phyloP scores from a whole-genome alignment of 2,888 invertebrate species.

The Diplolepis rosae region DNA sequence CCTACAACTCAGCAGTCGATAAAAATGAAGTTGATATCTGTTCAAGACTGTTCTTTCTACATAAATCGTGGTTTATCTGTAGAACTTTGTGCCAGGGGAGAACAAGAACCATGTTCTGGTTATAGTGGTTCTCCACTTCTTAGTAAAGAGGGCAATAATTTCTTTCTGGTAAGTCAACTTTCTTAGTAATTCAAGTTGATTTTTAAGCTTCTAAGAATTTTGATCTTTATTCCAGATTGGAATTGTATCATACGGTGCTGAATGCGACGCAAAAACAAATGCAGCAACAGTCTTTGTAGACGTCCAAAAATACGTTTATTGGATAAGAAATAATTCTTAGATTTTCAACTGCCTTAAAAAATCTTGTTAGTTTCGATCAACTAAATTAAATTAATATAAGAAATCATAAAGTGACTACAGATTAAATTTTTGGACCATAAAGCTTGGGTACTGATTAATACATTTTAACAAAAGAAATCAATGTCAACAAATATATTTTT shows the following conservation, averaged over 20 bases:
- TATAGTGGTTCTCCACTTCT: constrained; percentile 86
- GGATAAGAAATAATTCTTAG: constrained; percentile 83
- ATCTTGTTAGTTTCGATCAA: not conserved
- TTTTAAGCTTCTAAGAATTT: not conserved
- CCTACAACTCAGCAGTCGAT: constrained; percentile 77
- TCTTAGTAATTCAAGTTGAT: not conserved
- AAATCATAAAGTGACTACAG: not conserved
- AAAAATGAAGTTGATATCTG: constrained; percentile 80
- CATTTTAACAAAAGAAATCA: constrained; percentile 33
- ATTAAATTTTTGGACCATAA: not conserved
- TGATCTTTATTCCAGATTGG: constrained; percentile 78
- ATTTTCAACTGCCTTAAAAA: not conserved
- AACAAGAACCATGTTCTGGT: constrained; percentile 85
- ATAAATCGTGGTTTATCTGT: constrained; percentile 78
- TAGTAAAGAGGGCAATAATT: constrained; percentile 78
- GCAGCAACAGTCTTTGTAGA: constrained; percentile 87
- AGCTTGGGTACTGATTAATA: not conserved
- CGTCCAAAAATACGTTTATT: constrained; percentile 82
- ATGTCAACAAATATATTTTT: not conserved
- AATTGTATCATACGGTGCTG: constrained; percentile 87
- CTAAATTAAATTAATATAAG: not conserved
- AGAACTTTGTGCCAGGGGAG: constrained; percentile 82
- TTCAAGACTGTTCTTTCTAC: constrained; percentile 81
- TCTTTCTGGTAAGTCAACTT: constrained; percentile 80
- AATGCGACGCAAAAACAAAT: constrained; percentile 83